Evolutionary conservation across 2,888 invertebrate genomes (phyloP), one percentile per base, ranked within the genome.

Genomic region (Thymelicus lineola): DNA sequence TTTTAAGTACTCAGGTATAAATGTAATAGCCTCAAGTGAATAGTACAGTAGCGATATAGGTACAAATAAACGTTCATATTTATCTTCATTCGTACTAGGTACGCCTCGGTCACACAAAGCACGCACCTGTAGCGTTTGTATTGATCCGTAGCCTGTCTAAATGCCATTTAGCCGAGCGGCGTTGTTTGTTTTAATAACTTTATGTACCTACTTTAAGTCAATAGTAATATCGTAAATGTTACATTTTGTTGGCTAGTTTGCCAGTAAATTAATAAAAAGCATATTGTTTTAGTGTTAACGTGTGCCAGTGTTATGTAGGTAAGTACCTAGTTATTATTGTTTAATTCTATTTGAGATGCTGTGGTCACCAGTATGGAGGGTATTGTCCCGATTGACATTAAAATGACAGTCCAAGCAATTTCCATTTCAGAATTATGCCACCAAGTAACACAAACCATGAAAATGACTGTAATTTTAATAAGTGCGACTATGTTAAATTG

Each of bases 91-190:
- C 36, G 9, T 38, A 36, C 38, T 12, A 12, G 20, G n/a, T 53
- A 53, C 1, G 28, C 35, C 53, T 60, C 15, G 48, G 60, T 60
- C 53, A 60, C 45, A 67, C 67, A 61, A 60, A 67, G 67, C 67
- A 53, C 67, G 60, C 67, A 67, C 60, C 67, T 67, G 67, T 67
- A 59, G 67, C 42, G 50, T 42, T 53, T 42, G 53, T 61, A 67
- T 67, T 45, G 67, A 67, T 61, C 67, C 50, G 67, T 61, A 12
- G 66, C 58, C n/a, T 66, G 58, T 42, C 48, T 53, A 28, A 38
- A 66, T 53, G 53, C 60, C 59, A 50, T 50, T 59, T 66, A 59
- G 38, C 36, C 53, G 62, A 57, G 35, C 57, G 58, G 0, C 15
- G 15, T 38, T 58, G 38, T 58, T 58, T 58, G 58, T 38, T 38